phyloP scores from a whole-genome alignment of 1,140 invertebrate species.

The Drosophila carrolli region DNA sequence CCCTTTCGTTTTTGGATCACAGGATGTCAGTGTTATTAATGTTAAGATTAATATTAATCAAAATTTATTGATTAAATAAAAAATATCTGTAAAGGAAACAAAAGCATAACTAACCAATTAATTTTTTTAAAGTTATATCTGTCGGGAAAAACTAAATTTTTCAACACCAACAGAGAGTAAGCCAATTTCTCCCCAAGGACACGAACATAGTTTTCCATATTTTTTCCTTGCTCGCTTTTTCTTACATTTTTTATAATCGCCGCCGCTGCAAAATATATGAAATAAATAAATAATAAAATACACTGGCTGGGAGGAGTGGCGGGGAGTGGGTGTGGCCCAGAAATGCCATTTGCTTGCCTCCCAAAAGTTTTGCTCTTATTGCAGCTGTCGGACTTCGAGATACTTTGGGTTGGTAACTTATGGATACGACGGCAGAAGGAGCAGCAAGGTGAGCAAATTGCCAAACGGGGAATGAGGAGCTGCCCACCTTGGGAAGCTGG shows the following conservation, averaged over 20 bases:
- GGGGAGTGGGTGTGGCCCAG: constrained; percentile 47
- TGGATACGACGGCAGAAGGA: constrained; percentile 61
- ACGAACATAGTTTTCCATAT: constrained; percentile 54
- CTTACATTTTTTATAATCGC: constrained; percentile 71
- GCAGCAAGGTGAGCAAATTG: constrained; percentile 74
- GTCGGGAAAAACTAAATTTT: not conserved
- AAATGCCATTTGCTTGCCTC: constrained; percentile 58
- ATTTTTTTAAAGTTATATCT: not conserved
- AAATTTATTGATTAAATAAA: too few relatives aligned
- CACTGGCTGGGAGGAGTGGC: constrained; percentile 29
- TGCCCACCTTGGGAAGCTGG: constrained; percentile 76
- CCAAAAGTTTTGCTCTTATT: constrained; percentile 73
- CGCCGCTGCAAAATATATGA: constrained; percentile 61
- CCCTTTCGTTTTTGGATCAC: too few relatives aligned
- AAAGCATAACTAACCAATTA: too few relatives aligned
- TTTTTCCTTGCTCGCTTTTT: constrained; percentile 22
- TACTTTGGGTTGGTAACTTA: constrained; percentile 75
- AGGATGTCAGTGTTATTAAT: too few relatives aligned
- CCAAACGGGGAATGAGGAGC: constrained; percentile 32
- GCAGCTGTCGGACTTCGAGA: constrained; percentile 55
- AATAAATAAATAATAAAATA: constrained; percentile 81
- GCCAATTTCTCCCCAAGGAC: constrained; percentile 33
- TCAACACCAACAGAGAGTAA: not conserved
- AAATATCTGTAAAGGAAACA: too few relatives aligned
- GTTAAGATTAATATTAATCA: too few relatives aligned